phyloP scores from a whole-genome alignment of 2,113 vertebrate genomes.

The Actinemys pallida region DNA sequence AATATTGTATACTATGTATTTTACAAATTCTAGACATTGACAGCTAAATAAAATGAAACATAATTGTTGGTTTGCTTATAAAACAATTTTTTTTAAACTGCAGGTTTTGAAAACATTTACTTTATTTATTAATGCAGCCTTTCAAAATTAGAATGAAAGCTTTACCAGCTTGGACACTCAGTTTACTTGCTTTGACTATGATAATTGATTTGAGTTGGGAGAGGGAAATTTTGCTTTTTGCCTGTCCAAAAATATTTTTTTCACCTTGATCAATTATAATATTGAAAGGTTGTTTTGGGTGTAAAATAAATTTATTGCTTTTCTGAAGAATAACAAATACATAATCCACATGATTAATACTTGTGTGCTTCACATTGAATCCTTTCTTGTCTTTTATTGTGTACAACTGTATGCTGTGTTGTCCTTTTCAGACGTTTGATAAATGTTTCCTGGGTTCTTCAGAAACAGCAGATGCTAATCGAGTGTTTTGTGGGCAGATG shows the following conservation, averaged over 20 bases:
- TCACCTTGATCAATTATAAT: neutral
- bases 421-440: conserved; percentile 92
- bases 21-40: neutral
- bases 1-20: neutral
- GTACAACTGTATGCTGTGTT: conserved; percentile 17
- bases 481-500: conserved; percentile 98
- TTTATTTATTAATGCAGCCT: neutral
- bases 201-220: neutral
- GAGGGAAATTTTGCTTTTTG: neutral
- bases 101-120: neutral
- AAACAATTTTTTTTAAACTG: neutral
- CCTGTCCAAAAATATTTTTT: neutral
- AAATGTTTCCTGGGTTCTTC: conserved; percentile 99
- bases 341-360: neutral
- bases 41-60: neutral
- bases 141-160: neutral
- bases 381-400: neutral
- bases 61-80: neutral
- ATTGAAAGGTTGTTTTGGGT: neutral
- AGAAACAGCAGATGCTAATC: conserved; percentile 95
- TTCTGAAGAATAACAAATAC: neutral
- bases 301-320: neutral
- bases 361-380: neutral
- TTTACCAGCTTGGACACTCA: neutral
- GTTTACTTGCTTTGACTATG: neutral